Evolutionary conservation across 2,888 invertebrate genomes (phyloP).

Genomic region (Coleophora flavipennella): DNA sequence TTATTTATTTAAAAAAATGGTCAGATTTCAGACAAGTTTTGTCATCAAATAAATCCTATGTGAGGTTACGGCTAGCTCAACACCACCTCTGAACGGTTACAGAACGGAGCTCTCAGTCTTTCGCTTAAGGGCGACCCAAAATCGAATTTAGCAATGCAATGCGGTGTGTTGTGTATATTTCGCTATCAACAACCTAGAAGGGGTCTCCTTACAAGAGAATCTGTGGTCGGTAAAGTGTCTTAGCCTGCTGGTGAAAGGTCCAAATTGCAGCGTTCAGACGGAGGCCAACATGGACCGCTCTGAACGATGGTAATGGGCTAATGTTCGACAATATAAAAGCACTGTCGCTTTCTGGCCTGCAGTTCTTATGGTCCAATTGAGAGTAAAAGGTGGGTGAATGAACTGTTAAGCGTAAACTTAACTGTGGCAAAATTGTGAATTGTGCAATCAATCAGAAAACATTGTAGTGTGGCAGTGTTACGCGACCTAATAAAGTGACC

Average conservation of each 20-base stretch:
- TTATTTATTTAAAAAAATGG: no score
- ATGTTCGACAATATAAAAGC: slow-evolving; percentile 60
- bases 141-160: slow-evolving; percentile 1
- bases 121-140: no score
- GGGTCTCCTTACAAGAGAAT: slow-evolving; percentile 17
- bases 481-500: no score
- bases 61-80: not conserved
- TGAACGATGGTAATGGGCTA: slow-evolving; percentile 58
- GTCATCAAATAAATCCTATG: no score
- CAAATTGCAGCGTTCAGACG: slow-evolving; percentile 28
- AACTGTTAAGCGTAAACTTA: slow-evolving; percentile 33
- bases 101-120: slow-evolving; percentile 11
- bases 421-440: slow-evolving; percentile 16
- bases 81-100: no score
- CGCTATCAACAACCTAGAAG: slow-evolving; percentile 22
- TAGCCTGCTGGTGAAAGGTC: slow-evolving; percentile 30
- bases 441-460: slow-evolving; percentile 6
- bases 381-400: slow-evolving; percentile 66
- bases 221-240: slow-evolving; percentile 16
- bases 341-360: slow-evolving; percentile 61
- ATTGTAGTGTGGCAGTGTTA: no score
- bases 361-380: slow-evolving; percentile 58
- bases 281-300: slow-evolving; percentile 33
- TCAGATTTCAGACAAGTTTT: no score
- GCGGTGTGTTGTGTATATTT: slow-evolving; percentile 19